phyloP scores from a whole-genome alignment of 1,140 invertebrate species.

The Plutomurus gul region DNA sequence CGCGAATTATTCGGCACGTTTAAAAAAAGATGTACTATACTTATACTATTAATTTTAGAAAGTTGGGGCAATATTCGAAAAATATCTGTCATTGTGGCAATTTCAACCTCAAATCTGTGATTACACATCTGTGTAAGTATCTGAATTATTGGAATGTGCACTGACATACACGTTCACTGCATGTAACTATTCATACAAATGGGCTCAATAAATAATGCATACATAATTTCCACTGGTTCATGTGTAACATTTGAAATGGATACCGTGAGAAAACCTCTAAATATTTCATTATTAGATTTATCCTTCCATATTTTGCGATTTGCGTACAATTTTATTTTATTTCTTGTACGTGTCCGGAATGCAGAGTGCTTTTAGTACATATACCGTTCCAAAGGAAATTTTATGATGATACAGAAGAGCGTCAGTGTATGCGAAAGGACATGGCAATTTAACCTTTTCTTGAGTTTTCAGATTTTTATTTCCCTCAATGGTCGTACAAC shows the following conservation, averaged over 20 bases:
- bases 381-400: background rate
- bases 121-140: too few relatives aligned
- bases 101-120: too few relatives aligned
- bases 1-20: too few relatives aligned
- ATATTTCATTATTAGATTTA: conserved; percentile 10
- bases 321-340: conserved; percentile 20
- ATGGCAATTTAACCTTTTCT: conserved; percentile 17
- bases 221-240: background rate
- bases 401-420: conserved; percentile 15
- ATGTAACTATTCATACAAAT: background rate
- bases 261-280: conserved; percentile 4
- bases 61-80: too few relatives aligned
- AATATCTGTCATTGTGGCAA: too few relatives aligned
- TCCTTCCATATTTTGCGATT: conserved; percentile 20
- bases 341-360: background rate
- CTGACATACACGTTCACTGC: too few relatives aligned
- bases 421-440: conserved; percentile 4
- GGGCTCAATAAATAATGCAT: background rate
- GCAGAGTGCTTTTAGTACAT: background rate
- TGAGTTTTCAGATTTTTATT: background rate
- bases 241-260: background rate
- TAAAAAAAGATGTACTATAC: too few relatives aligned
- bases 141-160: too few relatives aligned
- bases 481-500: conserved; percentile 28
- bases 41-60: too few relatives aligned